A percentile compares a stretch with the other conserved stretches of the same genome.
Evolutionary conservation across 2,888 invertebrate species (phyloP).

Genomic region (Alsophila aescularia): DNA sequence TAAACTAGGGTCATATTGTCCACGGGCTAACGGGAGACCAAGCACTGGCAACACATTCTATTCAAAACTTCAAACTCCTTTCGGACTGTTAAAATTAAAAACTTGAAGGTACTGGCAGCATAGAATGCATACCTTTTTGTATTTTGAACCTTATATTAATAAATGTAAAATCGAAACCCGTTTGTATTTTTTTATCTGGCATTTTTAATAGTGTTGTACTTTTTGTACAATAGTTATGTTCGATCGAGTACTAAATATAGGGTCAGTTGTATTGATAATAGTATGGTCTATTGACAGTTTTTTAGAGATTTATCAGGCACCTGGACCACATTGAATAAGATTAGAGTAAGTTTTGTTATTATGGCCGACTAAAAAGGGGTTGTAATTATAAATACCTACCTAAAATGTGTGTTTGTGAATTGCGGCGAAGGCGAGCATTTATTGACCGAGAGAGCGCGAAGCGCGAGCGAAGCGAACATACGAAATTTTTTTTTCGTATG

Average conservation of each 20-base stretch:
- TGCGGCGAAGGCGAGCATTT: no score
- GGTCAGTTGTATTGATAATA: slow-evolving; percentile 16
- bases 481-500: no score
- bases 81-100: slow-evolving; percentile 20
- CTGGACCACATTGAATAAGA: slow-evolving; percentile 12
- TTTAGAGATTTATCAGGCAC: slow-evolving; percentile 14
- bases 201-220: no score
- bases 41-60: slow-evolving; percentile 14
- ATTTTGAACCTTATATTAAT: not conserved
- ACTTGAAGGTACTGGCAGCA: not conserved
- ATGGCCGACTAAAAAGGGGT: no score
- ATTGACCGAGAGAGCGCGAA: no score
- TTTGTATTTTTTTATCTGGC: no score
- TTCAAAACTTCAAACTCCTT: slow-evolving; percentile 16
- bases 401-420: no score
- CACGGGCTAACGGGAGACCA: slow-evolving; percentile 11
- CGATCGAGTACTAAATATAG: not conserved
- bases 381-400: no score
- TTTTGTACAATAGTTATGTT: not conserved
- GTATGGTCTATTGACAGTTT: slow-evolving; percentile 7
- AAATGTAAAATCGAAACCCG: not conserved
- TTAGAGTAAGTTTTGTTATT: not conserved
- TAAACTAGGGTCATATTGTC: slow-evolving; percentile 23
- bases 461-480: no score
- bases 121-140: no score